Conservation (phyloP, 2,888 invertebrate genomes). For the Mellilla xanthometata region DNA sequence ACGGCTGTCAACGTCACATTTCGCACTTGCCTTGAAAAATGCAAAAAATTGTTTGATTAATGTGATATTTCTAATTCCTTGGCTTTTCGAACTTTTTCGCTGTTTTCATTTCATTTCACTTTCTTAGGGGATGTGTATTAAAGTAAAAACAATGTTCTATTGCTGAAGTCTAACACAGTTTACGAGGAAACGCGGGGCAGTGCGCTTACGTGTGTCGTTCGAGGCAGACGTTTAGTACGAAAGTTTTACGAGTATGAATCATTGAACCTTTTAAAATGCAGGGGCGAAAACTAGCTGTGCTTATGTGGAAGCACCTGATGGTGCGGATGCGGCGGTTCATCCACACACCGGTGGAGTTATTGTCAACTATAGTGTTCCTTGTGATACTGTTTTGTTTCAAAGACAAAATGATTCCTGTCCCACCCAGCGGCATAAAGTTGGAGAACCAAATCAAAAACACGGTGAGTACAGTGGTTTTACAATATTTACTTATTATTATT, state of each 20-base stretch:
- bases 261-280: slow-evolving; percentile 18
- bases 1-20: too few species aligned
- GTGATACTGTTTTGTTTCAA: slow-evolving; percentile 31
- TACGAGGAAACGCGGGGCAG: not conserved
- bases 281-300: slow-evolving; percentile 34
- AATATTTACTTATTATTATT: too few species aligned
- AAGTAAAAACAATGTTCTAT: too few species aligned
- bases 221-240: not conserved
- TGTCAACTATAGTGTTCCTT: slow-evolving; percentile 40
- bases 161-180: too few species aligned
- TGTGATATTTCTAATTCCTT: too few species aligned
- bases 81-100: too few species aligned
- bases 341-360: slow-evolving; percentile 43
- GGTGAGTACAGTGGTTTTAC: slow-evolving; percentile 18
- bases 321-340: slow-evolving; percentile 45
- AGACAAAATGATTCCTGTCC: too few species aligned
- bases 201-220: not conserved
- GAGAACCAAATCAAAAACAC: slow-evolving; percentile 4
- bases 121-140: too few species aligned
- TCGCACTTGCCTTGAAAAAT: too few species aligned
- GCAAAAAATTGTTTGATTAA: too few species aligned
- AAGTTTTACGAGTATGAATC: not conserved
- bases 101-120: too few species aligned
- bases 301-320: slow-evolving; percentile 53
- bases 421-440: not conserved